Base-by-base conservation (phyloP, 2,797 vertebrate genomes). In the Sebastiscus albofasciatus region DNA sequence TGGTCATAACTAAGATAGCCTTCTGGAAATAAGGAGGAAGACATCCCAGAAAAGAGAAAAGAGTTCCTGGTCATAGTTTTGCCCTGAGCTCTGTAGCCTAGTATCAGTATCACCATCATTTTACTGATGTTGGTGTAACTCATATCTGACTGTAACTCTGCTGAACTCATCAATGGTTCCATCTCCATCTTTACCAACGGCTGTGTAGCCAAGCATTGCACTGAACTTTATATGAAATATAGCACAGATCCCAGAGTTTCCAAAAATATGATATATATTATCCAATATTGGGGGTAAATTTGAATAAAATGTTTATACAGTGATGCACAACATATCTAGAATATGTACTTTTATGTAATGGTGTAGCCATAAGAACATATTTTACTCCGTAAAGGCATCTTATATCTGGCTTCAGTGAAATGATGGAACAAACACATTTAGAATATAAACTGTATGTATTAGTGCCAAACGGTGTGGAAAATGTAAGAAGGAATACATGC, bases 271-370 rank as follows among this genome's bases (percentile, higher is more conserved):
- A 34, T 9, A n/a, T 27, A 59, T 55, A 42, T 77, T 20, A 29
- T 20, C 6, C n/a, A 22, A 29, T 20, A 69, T 26, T 72, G 52
- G 27, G 34, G 62, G 24, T 16, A 29, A 67, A 70, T 69, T 4
- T 54, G 1, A 39, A 8, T 16, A 3, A 72, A 42, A 67, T 74
- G n/a, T 39, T 13, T 62, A 27, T 46, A 29, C 33, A 68, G 62
- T 77, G 74, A 58, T 77, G 33, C 34, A 64, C 58, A 49, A 10
- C 31, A 36, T 10, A 68, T 71, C 2, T 49, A 54, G 12, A 67
- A 67, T 69, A 58, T 79, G 13, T 67, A 11, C 54, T 52, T 80
- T 20, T 80, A 71, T 65, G 55, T 67, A 34, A 77, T 67, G 55
- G 49, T 61, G 62, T 67, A 56, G 29, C 26, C 46, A 60, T 54